A percentile compares a stretch with the other conserved stretches of the same genome.
Conservation (phyloP, 2,888 invertebrate genomes). For the Andrena bucephala region DNA sequence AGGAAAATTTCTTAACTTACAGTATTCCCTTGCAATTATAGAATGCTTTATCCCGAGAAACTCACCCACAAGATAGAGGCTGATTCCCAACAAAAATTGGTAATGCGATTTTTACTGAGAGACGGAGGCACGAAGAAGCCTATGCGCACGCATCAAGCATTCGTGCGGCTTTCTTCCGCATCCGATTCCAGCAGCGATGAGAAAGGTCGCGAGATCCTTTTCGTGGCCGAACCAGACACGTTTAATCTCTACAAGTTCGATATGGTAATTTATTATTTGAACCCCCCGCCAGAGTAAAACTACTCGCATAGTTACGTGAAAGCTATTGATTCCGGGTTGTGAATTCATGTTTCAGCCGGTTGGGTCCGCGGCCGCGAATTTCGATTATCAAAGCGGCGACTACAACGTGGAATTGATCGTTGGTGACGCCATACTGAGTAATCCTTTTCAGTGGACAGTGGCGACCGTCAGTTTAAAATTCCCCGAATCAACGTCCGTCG, state of each 20-base stretch:
- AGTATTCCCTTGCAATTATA: constrained; percentile 78
- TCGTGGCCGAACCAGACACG: constrained; percentile 95
- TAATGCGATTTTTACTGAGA: constrained; percentile 92
- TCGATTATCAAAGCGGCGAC: constrained; percentile 91
- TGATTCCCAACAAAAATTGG: constrained; percentile 95
- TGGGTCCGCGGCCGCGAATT: constrained; percentile 91
- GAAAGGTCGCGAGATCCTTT: constrained; percentile 94
- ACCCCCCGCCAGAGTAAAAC: not conserved
- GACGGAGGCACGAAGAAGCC: constrained; percentile 90
- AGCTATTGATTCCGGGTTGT: not conserved
- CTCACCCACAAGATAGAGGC: constrained; percentile 90
- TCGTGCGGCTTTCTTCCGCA: constrained; percentile 90
- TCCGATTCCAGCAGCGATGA: constrained; percentile 73
- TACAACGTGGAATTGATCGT: constrained; percentile 94
- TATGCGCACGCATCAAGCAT: constrained; percentile 94
- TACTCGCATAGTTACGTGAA: not conserved
- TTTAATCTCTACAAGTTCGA: constrained; percentile 94
- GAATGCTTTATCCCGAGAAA: constrained; percentile 91
- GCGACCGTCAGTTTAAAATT: constrained; percentile 92
- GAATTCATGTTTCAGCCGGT: constrained; percentile 88
- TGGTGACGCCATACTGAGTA: constrained; percentile 96
- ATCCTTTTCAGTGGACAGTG: constrained; percentile 95
- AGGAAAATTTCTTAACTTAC: not conserved
- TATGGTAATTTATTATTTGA: constrained; percentile 88
- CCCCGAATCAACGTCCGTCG: constrained; percentile 78